Percentiles rank a stretch among this genome's conserved stretches.
Conservation (phyloP, 2,113 vertebrate species). For the Callospermophilus lateralis region DNA sequence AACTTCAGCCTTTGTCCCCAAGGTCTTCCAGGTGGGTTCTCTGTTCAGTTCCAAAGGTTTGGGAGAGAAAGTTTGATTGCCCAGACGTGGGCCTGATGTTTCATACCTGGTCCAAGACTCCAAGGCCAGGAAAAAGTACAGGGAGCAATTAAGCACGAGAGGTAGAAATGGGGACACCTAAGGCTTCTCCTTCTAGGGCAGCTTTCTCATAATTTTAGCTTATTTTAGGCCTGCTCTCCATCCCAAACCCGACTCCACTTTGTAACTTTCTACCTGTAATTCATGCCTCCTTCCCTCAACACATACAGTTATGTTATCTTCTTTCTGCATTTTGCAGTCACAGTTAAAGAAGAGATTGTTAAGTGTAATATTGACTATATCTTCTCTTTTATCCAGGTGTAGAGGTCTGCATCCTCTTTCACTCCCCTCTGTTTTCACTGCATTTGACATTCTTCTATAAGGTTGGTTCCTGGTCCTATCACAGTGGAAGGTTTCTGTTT, state of each 20-base stretch:
- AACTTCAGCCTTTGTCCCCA: background rate
- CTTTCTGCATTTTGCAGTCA: background rate
- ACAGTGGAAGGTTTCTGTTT: background rate
- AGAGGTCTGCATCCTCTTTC: background rate
- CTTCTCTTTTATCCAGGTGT: background rate
- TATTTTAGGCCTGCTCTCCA: background rate
- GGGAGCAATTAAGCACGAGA: background rate
- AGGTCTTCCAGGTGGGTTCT: background rate
- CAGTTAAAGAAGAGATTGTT: background rate
- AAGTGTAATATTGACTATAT: background rate
- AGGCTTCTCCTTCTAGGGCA: background rate
- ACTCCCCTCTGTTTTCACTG: rapidly evolving
- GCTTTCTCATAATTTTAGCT: rapidly evolving
- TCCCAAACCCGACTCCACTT: background rate
- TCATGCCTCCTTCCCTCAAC: rapidly evolving
- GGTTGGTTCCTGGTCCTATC: background rate
- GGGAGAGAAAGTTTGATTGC: background rate
- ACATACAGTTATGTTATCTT: background rate
- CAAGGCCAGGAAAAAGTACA: background rate
- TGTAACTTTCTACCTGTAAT: background rate
- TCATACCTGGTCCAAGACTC: background rate
- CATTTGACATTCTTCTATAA: background rate
- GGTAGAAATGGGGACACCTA: rapidly evolving
- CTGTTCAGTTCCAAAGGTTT: background rate
- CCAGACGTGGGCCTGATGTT: too few species aligned